Evolutionary conservation across 2,888 invertebrate species (phyloP).

Genomic region (Tenthredo notha): DNA sequence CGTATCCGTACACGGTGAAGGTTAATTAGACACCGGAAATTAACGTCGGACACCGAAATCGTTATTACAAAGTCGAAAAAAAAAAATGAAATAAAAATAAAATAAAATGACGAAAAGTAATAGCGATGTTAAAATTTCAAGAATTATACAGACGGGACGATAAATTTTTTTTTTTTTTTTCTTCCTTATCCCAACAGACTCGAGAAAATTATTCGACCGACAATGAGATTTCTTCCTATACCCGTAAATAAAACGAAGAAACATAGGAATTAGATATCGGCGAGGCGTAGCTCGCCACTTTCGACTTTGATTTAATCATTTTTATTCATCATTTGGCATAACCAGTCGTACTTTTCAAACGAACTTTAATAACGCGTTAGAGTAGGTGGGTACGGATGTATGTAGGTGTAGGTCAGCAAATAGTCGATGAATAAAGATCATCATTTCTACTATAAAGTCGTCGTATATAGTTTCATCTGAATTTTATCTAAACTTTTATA

Average conservation of each 20-base stretch:
- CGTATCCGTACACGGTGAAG: background rate
- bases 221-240: background rate
- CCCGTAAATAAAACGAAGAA: background rate
- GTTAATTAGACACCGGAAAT: background rate
- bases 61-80: too few relatives aligned
- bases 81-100: too few relatives aligned
- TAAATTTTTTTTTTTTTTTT: too few relatives aligned
- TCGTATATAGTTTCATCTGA: background rate
- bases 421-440: background rate
- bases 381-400: background rate
- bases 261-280: background rate
- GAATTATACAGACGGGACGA: too few relatives aligned
- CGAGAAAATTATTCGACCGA: background rate
- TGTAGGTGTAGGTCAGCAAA: background rate
- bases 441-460: background rate
- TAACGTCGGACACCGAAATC: background rate
- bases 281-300: conserved; percentile 9
- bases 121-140: too few relatives aligned
- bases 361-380: background rate
- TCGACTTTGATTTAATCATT: conserved; percentile 26
- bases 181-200: too few relatives aligned
- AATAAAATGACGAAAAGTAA: too few relatives aligned
- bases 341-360: background rate
- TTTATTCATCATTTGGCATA: background rate
- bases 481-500: background rate